phyloP scores from a whole-genome alignment of 2,888 invertebrate genomes.

The Cantharis flavilabris region DNA sequence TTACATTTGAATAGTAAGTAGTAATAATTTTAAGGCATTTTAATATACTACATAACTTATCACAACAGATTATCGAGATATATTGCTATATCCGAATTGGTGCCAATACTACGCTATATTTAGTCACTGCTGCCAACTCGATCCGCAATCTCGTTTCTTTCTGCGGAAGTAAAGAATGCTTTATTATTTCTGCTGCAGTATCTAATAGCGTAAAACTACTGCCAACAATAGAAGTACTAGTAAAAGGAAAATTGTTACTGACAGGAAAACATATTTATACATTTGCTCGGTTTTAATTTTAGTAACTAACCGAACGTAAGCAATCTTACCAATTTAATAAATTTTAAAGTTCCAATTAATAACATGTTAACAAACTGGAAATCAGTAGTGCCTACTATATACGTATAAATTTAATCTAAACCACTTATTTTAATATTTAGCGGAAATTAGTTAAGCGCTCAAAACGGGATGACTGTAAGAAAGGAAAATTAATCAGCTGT shows the following conservation, averaged over 20 bases:
- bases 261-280: background rate
- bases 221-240: conserved; percentile 30
- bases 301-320: background rate
- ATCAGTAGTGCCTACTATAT: background rate
- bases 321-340: background rate
- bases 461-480: conserved; percentile 23
- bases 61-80: conserved; percentile 45
- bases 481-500: conserved; percentile 35
- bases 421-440: background rate
- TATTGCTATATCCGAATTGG: conserved; percentile 45
- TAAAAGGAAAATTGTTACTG: conserved; percentile 10
- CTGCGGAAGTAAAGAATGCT: conserved; percentile 44
- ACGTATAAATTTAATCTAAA: background rate
- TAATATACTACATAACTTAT: conserved; percentile 35
- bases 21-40: conserved; percentile 11
- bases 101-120: conserved; percentile 48
- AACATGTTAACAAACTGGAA: background rate
- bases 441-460: conserved; percentile 15
- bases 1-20: background rate
- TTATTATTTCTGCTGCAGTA: conserved; percentile 43
- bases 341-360: background rate
- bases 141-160: conserved; percentile 33
- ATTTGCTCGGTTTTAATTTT: background rate
- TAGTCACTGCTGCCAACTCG: conserved; percentile 41
- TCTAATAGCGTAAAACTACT: conserved; percentile 44